Percentiles rank a stretch among this genome's conserved stretches.
phyloP scores from a whole-genome alignment of 2,113 vertebrate species.

The Notarius quadriscutis region DNA sequence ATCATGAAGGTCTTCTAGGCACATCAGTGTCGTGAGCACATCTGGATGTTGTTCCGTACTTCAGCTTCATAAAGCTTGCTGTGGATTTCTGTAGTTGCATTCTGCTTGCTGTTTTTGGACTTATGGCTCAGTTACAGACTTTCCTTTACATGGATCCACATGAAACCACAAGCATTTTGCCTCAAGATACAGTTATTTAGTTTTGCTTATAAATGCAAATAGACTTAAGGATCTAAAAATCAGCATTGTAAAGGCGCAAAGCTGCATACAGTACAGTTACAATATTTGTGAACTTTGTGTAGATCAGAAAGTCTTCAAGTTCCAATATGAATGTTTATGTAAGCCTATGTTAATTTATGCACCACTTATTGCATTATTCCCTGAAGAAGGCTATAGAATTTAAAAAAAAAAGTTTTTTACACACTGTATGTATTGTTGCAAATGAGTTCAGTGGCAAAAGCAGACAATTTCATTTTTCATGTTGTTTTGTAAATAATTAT shows the following conservation, averaged over 20 bases:
- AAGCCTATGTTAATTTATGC: slow-evolving; percentile 56
- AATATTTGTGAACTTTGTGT: slow-evolving; percentile 28
- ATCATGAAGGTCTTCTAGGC: neutral
- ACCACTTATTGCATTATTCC: neutral
- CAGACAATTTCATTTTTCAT: too few species aligned
- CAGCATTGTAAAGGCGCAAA: neutral
- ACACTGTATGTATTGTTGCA: neutral
- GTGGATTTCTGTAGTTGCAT: slow-evolving; percentile 61
- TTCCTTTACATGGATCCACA: slow-evolving; percentile 7
- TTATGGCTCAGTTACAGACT: neutral
- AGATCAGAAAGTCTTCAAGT: slow-evolving; percentile 38
- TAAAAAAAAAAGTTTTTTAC: neutral
- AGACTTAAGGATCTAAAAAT: neutral
- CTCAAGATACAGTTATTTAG: neutral
- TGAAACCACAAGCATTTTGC: neutral
- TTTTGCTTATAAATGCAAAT: slow-evolving; percentile 4
- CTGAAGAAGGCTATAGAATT: neutral
- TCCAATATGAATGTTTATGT: slow-evolving; percentile 68
- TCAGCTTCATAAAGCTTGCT: slow-evolving; percentile 60
- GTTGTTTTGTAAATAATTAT: too few species aligned
- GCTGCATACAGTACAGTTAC: neutral
- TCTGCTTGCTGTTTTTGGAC: slow-evolving; percentile 57
- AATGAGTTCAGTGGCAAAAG: neutral
- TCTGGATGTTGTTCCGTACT: slow-evolving; percentile 51
- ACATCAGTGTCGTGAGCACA: neutral